A percentile compares a stretch with the other conserved stretches of the same genome.
phyloP scores from a whole-genome alignment of 1,140 invertebrate species.

The Trypoxylus dichotomus region DNA sequence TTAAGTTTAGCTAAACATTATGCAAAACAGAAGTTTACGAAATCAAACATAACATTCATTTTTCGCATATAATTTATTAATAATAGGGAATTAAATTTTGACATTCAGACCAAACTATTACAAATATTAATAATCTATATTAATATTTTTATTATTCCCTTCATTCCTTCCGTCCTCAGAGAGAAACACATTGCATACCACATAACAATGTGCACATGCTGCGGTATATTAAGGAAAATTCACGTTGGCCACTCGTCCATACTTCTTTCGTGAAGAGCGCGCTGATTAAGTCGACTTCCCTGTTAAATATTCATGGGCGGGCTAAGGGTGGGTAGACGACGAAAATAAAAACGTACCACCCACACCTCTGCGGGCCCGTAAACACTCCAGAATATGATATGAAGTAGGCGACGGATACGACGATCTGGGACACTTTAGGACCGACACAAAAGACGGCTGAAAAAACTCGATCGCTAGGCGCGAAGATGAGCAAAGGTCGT shows the following conservation, averaged over 20 bases:
- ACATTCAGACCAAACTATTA: too few species aligned
- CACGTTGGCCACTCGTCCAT: neutral
- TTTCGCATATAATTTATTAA: too few species aligned
- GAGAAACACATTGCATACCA: too few species aligned
- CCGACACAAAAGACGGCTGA: neutral
- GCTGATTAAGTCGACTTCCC: constrained; percentile 19
- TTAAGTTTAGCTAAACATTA: too few species aligned
- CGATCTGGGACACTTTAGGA: neutral
- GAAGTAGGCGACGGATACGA: neutral
- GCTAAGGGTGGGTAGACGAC: neutral
- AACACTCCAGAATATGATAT: constrained; percentile 7
- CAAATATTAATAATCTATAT: too few species aligned
- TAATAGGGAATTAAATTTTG: too few species aligned
- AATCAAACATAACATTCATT: too few species aligned
- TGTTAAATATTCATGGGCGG: constrained; percentile 29
- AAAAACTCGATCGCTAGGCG: neutral
- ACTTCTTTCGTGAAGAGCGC: neutral
- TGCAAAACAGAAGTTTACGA: too few species aligned
- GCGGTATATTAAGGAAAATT: neutral
- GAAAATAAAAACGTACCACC: constrained; percentile 13
- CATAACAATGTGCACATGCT: neutral
- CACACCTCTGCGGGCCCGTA: neutral
- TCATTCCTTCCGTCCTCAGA: too few species aligned
- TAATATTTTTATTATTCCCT: too few species aligned
- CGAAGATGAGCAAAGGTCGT: neutral